Conservation (phyloP, 1,140 invertebrate species). For the Drosophila persimilis region DNA sequence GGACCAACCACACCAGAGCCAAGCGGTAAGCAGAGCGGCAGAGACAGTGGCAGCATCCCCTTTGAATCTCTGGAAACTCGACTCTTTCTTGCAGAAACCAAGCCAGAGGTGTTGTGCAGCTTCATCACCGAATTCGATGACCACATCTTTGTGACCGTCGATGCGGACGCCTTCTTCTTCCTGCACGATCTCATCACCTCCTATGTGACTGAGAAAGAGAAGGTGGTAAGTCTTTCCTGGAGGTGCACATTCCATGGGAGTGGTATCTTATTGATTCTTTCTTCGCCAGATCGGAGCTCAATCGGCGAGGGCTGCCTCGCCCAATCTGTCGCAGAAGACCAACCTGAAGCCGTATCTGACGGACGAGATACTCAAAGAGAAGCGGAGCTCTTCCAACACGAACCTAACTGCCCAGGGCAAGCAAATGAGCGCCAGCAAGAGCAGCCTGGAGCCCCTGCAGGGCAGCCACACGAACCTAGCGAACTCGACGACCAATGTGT, state of each 20-base stretch:
- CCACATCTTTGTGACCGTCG: conserved; percentile 98
- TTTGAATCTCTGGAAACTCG: background rate
- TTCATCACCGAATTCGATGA: conserved; percentile 99
- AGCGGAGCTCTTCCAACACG: conserved; percentile 52
- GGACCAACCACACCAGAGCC: conserved; percentile 88
- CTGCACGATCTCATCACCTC: conserved; percentile 98
- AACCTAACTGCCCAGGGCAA: conserved; percentile 65
- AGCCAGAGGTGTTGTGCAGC: conserved; percentile 96
- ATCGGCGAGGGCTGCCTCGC: conserved; percentile 72
- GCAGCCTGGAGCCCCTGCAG: conserved; percentile 64
- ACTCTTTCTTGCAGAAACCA: conserved; percentile 86
- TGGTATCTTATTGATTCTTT: background rate
- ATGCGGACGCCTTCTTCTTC: conserved; percentile 98
- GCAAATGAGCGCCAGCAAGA: conserved; percentile 68
- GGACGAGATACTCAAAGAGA: conserved; percentile 74
- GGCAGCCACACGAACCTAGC: conserved; percentile 67
- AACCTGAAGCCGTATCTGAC: conserved; percentile 75
- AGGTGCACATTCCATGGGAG: background rate
- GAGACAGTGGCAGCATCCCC: too few relatives aligned
- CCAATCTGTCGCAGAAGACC: conserved; percentile 77
- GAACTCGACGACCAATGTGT: conserved; percentile 25
- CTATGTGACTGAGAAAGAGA: conserved; percentile 96
- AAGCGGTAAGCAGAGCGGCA: conserved; percentile 84
- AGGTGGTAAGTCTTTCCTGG: conserved; percentile 86
- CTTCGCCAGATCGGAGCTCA: conserved; percentile 69